phyloP scores from a whole-genome alignment of 1,140 invertebrate genomes.

The Cydia pomonella region DNA sequence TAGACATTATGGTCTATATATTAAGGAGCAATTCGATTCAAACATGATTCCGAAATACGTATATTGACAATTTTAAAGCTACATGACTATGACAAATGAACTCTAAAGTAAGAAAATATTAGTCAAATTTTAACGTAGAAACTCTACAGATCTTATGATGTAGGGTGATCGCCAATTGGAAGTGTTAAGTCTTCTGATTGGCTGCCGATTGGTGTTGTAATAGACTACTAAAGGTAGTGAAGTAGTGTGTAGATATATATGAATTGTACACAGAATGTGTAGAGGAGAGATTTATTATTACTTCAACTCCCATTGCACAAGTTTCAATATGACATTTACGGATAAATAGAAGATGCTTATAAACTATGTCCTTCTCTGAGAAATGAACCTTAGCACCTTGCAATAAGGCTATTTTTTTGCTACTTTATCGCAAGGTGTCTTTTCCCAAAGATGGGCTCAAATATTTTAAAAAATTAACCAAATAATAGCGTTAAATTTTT shows the following conservation, averaged over 20 bases:
- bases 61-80: not conserved
- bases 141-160: conserved; percentile 10
- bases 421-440: not conserved
- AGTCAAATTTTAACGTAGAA: conserved; percentile 8
- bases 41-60: conserved; percentile 26
- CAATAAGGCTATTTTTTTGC: no score
- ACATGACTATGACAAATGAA: not conserved
- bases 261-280: not conserved
- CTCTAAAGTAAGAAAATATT: not conserved
- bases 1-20: not conserved
- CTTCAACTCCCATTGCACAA: conserved; percentile 2
- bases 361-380: not conserved
- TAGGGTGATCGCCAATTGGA: not conserved
- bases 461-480: not conserved
- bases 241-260: conserved; percentile 19
- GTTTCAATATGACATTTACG: not conserved
- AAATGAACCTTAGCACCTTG: not conserved
- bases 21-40: conserved; percentile 2
- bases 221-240: not conserved
- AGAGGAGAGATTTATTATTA: conserved; percentile 16
- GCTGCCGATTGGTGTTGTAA: not conserved
- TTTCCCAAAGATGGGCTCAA: not conserved
- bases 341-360: not conserved
- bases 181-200: not conserved
- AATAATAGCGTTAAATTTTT: not conserved